Evolutionary conservation across 2,888 invertebrate genomes (phyloP), one percentile per base, ranked within the genome.

Genomic region (Nematopogon swammerdamellus): DNA sequence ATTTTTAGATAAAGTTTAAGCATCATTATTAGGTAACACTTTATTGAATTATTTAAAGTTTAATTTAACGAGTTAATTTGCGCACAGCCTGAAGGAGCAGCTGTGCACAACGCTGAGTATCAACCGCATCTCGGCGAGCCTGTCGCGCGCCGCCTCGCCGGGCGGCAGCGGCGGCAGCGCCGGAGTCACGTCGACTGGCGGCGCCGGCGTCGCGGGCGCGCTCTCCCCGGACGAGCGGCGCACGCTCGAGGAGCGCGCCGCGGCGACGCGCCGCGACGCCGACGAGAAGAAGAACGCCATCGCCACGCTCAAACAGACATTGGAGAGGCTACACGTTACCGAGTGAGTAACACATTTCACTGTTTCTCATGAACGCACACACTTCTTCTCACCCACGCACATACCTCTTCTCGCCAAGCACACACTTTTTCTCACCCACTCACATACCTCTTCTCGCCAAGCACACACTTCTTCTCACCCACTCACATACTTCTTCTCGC

Each of bases 281-380:
- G 92, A 94, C 55, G 84, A 88, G 55, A 88, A 92, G 61, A 82
- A 87, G 57, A 81, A 86, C 55, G 87, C 89, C 54, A 92, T 94
- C 60, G 90, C 90, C 64, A 91, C 92, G 61, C 80, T 93, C 29
- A 87, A 91, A 64, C 81, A 88, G 55, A 86, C 91, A 1, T 79
- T 94, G 18, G 92, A 93, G 59, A 85, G 90, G 59, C 83, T 93
- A 11, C 92, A 93, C 63, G 91, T 92, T 45, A 92, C 92, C 20
- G 94, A 93, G 93, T 94, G 71, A 87, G 89, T 79, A 16, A 18
- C 18, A 48, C 3, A 25, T 25, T 25, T n/a, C n/a, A n/a, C n/a
- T n/a, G n/a, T n/a, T n/a, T n/a, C n/a, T n/a, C n/a, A n/a, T n/a
- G n/a, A n/a, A n/a, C n/a, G n/a, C n/a, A n/a, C n/a, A n/a, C n/a